Evolutionary conservation across 1,140 invertebrate genomes (phyloP), one percentile per base, ranked within the genome.

Genomic region (Hydropsyche tenuis): DNA sequence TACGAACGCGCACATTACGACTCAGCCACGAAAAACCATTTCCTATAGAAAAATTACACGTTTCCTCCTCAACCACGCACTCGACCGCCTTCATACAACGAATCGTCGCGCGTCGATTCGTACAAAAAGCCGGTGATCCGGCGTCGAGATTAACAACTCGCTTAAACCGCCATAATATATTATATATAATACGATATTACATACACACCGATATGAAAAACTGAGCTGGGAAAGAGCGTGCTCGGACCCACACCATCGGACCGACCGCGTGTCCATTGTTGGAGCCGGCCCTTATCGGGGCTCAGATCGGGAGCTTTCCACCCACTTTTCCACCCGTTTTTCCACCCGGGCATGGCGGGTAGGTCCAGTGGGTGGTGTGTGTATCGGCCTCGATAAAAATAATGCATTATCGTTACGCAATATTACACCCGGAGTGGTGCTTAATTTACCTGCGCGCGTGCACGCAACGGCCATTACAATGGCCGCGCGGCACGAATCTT

Each of bases 321-420:
- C 30, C 30, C 30, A 37, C 30, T 4, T 3, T n/a, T 9, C 30
- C 30, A 37, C 30, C 30, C 30, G 3, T 9, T 37, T 37, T 37
- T 37, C 3, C 3, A 1, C 48, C 48, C 43, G 30, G 16, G 68
- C 48, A 14, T 53, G 2, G 23, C 68, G n/a, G n/a, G n/a, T n/a
- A n/a, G n/a, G n/a, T n/a, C 23, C 46, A 12, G 48, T 0, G 68
- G 68, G 42, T 18, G 63, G n/a, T 7, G 25, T n/a, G n/a, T 25
- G 68, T 70, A 70, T 70, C 51, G 68, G 68, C 48, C 68, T 70
- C 68, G 68, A 70, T 70, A 70, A 70, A 70, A 70, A 70, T 70
- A 70, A 70, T 70, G 68, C 68, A 70, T 70, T 70, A 70, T 70
- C 68, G 68, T 70, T 70, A 70, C 68, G 68, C 68, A 70, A 56